Evolutionary conservation across 2,797 vertebrate genomes (phyloP).

Genomic region (Rhynchonycteris naso): DNA sequence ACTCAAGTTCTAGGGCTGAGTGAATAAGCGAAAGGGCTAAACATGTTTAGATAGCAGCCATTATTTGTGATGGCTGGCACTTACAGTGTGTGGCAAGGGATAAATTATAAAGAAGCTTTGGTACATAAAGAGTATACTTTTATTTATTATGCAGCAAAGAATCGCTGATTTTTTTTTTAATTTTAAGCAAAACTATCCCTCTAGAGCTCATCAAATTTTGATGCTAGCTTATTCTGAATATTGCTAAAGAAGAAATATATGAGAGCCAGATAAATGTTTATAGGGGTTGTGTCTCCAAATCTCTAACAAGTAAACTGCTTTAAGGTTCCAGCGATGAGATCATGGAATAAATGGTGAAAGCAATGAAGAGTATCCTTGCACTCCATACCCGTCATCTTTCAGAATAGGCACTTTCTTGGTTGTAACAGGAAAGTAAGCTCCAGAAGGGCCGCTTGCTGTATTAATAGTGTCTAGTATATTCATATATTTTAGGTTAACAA

Average conservation of each 20-base stretch:
- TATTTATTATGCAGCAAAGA: background rate
- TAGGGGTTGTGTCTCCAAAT: background rate
- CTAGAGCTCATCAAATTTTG: background rate
- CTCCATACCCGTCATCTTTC: background rate
- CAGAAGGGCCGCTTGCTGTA: accelerated
- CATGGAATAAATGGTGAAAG: background rate
- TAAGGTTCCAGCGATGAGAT: background rate
- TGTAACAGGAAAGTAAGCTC: background rate
- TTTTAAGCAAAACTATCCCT: background rate
- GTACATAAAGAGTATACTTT: background rate
- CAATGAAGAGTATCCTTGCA: background rate
- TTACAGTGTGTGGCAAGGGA: background rate
- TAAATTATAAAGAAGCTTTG: background rate
- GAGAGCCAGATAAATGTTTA: background rate
- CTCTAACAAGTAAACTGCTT: background rate
- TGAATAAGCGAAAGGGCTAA: background rate
- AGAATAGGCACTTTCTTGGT: background rate
- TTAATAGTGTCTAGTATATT: background rate
- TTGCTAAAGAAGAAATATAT: background rate
- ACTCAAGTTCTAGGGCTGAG: background rate
- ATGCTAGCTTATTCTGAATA: background rate
- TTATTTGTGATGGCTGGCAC: background rate
- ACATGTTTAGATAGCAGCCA: background rate
- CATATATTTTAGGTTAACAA: background rate
- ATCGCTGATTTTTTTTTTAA: background rate